phyloP scores from a whole-genome alignment of 2,113 vertebrate genomes.

The Tyrannus savana region DNA sequence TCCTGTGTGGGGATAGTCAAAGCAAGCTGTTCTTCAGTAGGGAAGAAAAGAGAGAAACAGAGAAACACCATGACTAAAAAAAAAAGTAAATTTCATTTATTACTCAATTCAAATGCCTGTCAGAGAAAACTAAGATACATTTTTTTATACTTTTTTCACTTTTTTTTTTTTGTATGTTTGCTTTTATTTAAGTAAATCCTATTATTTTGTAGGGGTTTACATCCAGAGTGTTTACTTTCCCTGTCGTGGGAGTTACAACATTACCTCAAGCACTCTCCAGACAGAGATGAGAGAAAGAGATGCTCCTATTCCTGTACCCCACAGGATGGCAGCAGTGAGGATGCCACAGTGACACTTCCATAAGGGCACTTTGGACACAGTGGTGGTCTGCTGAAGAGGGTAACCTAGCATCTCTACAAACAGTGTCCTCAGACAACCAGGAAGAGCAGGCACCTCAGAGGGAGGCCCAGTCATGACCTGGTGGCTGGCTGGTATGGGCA shows the following conservation, averaged over 20 bases:
- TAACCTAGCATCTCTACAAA: not conserved
- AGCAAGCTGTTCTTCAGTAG: not conserved
- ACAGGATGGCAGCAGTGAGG: not conserved
- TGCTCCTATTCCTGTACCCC: not conserved
- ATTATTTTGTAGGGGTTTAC: not conserved
- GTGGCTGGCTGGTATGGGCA: not conserved
- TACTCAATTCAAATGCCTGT: not conserved
- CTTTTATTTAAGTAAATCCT: not conserved
- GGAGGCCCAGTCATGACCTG: not conserved
- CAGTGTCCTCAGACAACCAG: rapidly evolving
- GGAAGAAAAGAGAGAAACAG: not conserved
- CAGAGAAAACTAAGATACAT: not conserved
- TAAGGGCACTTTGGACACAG: not conserved
- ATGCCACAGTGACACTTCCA: not conserved
- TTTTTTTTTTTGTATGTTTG: not conserved
- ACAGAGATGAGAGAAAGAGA: not conserved
- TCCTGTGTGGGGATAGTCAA: not conserved
- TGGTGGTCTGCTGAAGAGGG: not conserved
- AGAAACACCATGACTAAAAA: not conserved
- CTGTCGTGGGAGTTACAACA: not conserved
- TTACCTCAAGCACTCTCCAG: not conserved
- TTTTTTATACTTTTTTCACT: not conserved
- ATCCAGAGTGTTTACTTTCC: not conserved
- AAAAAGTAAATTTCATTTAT: not conserved
- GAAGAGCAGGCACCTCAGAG: not conserved